Evolutionary conservation across 2,888 invertebrate species (phyloP).

Genomic region (Cryptocephalus moraei): DNA sequence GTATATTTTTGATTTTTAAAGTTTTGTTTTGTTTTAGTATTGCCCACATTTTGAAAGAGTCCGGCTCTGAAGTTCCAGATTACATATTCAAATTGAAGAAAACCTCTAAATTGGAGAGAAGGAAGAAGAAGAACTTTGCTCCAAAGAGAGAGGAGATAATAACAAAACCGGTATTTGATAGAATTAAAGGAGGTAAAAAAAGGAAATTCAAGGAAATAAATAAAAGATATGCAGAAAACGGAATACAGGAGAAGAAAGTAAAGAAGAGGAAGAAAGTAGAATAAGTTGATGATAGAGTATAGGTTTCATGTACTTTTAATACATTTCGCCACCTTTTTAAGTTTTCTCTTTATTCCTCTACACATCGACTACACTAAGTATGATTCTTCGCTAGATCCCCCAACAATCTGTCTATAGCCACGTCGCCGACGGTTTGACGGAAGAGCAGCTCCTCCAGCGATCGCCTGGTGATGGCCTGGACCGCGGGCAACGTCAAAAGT

Average conservation of each 20-base stretch:
- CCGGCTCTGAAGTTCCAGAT: constrained; percentile 86
- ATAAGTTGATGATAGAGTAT: too few species aligned
- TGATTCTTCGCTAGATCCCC: neutral
- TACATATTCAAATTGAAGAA: constrained; percentile 76
- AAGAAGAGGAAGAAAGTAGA: constrained; percentile 1
- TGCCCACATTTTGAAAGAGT: constrained; percentile 79
- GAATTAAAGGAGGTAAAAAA: constrained; percentile 36
- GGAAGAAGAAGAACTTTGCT: constrained; percentile 47
- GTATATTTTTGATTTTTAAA: constrained; percentile 1
- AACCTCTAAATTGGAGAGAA: constrained; percentile 50
- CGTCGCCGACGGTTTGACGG: constrained; percentile 64
- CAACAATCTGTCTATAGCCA: constrained; percentile 59
- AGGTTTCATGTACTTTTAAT: too few species aligned
- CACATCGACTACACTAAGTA: neutral
- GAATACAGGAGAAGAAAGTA: neutral
- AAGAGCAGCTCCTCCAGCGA: constrained; percentile 61
- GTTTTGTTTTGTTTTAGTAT: constrained; percentile 49
- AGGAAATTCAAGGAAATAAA: constrained; percentile 4
- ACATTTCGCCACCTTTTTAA: too few species aligned
- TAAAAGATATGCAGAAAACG: constrained; percentile 3
- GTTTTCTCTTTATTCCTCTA: too few species aligned
- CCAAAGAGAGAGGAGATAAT: constrained; percentile 58
- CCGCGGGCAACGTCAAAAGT: constrained; percentile 60
- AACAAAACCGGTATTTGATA: constrained; percentile 42
- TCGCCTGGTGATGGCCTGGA: constrained; percentile 35